These are phyloP conservation scores for Heliconius hewitsoni DNA, from an alignment of 1,140 invertebrate genomes.

Conservation along the genomic window DNA sequence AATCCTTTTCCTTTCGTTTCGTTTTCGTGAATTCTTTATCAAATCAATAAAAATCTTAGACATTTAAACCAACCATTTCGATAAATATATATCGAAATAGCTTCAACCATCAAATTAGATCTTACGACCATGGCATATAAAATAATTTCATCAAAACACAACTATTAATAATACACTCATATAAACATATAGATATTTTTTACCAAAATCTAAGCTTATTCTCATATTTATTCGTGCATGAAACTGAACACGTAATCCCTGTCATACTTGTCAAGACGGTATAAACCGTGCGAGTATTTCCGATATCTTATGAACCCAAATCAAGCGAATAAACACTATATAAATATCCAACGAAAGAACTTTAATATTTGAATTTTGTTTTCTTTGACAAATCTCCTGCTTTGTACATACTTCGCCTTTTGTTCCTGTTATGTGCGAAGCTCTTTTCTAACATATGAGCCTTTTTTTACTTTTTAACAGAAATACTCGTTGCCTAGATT, in stretches of 20 bases:
- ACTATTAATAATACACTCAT: too few species aligned
- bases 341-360: not conserved
- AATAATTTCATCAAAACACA: too few species aligned
- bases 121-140: too few species aligned
- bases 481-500: constrained; percentile 6
- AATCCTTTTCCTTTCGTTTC: too few species aligned
- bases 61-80: too few species aligned
- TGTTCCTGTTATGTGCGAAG: constrained; percentile 5
- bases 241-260: constrained; percentile 36
- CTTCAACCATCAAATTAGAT: too few species aligned
- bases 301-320: constrained; percentile 29
- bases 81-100: too few species aligned
- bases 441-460: constrained; percentile 9
- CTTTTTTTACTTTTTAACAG: not conserved
- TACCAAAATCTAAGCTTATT: not conserved
- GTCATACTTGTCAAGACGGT: constrained; percentile 29
- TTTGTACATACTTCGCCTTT: constrained; percentile 7
- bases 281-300: constrained; percentile 26
- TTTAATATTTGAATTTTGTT: constrained; percentile 13
- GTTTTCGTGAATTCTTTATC: too few species aligned
- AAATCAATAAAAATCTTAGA: too few species aligned
- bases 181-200: not conserved
- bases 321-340: constrained; percentile 23
- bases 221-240: constrained; percentile 23
- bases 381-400: constrained; percentile 13